These are phyloP conservation scores for Apis cerana DNA, from an alignment of 1,140 invertebrate genomes.

Conservation along the genomic window DNA sequence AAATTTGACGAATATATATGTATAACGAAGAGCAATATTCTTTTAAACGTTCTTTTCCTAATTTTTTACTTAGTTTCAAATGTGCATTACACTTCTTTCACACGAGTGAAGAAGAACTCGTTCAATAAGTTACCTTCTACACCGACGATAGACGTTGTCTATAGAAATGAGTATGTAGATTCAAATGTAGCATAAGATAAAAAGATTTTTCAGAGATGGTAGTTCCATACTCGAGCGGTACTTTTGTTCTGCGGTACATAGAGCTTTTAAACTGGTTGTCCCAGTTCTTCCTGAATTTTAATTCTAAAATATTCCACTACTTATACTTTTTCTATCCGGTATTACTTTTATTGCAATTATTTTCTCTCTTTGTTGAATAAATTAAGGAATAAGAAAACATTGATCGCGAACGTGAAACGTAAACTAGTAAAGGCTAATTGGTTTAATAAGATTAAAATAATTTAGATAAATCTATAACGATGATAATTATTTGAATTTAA, in stretches of 20 bases:
- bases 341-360: neutral
- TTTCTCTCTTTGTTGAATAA: conserved; percentile 34
- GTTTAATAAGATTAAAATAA: neutral
- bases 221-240: conserved; percentile 37
- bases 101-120: neutral
- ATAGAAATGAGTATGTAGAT: conserved; percentile 30
- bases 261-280: conserved; percentile 56
- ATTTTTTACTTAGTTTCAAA: neutral
- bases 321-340: neutral
- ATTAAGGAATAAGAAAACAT: neutral
- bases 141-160: neutral
- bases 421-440: neutral
- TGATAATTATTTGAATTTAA: neutral
- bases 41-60: neutral
- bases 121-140: neutral
- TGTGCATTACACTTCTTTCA: neutral
- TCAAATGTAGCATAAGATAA: conserved; percentile 48
- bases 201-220: conserved; percentile 58
- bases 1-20: neutral
- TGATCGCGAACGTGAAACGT: neutral
- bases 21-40: neutral
- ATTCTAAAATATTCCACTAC: conserved; percentile 51
- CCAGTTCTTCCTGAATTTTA: conserved; percentile 59
- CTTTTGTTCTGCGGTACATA: conserved; percentile 36
- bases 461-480: neutral